Evolutionary conservation across 2,113 vertebrate species (phyloP).

Genomic region (Brachyhypopomus occidentalis): DNA sequence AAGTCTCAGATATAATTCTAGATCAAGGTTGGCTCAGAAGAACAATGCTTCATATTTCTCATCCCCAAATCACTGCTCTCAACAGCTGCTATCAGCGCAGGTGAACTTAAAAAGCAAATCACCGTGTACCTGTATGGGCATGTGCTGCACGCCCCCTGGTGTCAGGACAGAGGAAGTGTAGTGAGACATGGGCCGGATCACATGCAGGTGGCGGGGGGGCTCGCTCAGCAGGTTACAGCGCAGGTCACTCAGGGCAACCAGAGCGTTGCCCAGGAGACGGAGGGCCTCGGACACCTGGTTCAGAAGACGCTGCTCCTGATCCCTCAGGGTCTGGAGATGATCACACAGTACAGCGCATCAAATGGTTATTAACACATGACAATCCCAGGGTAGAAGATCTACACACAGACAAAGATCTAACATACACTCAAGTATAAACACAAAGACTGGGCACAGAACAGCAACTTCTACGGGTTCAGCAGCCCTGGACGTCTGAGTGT

Average conservation of each 20-base stretch:
- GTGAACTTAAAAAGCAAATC: slow-evolving; percentile 39
- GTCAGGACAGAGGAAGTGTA: slow-evolving; percentile 83
- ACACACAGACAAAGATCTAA: too few species aligned
- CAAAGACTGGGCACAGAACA: background rate
- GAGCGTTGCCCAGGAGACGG: slow-evolving; percentile 87
- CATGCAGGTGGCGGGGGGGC: slow-evolving; percentile 85
- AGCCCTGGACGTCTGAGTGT: too few species aligned
- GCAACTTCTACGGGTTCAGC: background rate
- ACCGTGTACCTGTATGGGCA: slow-evolving; percentile 81
- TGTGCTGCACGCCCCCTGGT: slow-evolving; percentile 79
- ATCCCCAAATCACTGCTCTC: too few species aligned
- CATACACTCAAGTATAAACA: too few species aligned
- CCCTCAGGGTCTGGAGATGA: slow-evolving; percentile 79
- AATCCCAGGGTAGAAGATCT: too few species aligned
- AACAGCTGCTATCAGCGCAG: background rate
- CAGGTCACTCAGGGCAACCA: slow-evolving; percentile 87
- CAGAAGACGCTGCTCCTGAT: slow-evolving; percentile 85
- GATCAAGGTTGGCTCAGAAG: too few species aligned
- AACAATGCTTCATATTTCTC: too few species aligned
- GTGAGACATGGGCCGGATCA: slow-evolving; percentile 88
- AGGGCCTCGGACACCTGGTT: slow-evolving; percentile 85
- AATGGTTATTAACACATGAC: too few species aligned
- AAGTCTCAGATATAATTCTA: too few species aligned
- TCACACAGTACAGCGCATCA: too few species aligned
- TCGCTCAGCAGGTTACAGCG: slow-evolving; percentile 84